phyloP scores from a whole-genome alignment of 2,113 vertebrate genomes.

The Nerophis ophidion region DNA sequence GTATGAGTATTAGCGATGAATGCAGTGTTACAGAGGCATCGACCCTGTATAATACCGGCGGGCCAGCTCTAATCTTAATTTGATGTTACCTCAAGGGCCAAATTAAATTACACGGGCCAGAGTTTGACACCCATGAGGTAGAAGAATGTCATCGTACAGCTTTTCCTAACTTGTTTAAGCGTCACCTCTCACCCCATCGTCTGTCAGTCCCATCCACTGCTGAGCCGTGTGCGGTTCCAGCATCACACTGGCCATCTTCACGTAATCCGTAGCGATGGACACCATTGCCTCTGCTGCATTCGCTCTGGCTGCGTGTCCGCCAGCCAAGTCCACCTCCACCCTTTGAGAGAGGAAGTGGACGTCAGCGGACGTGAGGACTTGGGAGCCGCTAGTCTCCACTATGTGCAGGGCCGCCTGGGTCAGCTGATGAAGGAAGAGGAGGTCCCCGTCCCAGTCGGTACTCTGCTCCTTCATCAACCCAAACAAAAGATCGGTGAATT shows the following conservation, averaged over 20 bases:
- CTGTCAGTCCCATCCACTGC: constrained; percentile 50
- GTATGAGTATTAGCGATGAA: too few species aligned
- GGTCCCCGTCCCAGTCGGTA: constrained; percentile 23
- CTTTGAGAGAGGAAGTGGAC: constrained; percentile 42
- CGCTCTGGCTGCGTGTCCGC: not conserved
- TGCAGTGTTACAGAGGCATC: too few species aligned
- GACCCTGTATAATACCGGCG: too few species aligned
- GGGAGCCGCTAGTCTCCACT: constrained; percentile 24
- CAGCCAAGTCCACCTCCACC: constrained; percentile 23
- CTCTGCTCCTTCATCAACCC: constrained; percentile 17
- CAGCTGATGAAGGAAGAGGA: constrained; percentile 43
- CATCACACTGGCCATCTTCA: constrained; percentile 52
- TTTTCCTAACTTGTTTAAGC: not conserved
- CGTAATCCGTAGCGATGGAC: constrained; percentile 55
- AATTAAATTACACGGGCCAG: too few species aligned
- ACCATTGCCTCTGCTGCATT: constrained; percentile 42
- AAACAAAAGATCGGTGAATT: not conserved
- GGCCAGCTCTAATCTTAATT: too few species aligned
- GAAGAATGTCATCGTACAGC: not conserved
- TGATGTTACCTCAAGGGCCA: too few species aligned
- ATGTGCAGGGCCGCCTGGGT: constrained; percentile 38
- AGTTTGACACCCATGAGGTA: too few species aligned
- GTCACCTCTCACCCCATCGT: constrained; percentile 48
- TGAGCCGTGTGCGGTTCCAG: constrained; percentile 49
- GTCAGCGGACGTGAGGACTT: constrained; percentile 36